Base-by-base conservation (phyloP, 1,140 invertebrate genomes). In the Drosophila nikananu region DNA sequence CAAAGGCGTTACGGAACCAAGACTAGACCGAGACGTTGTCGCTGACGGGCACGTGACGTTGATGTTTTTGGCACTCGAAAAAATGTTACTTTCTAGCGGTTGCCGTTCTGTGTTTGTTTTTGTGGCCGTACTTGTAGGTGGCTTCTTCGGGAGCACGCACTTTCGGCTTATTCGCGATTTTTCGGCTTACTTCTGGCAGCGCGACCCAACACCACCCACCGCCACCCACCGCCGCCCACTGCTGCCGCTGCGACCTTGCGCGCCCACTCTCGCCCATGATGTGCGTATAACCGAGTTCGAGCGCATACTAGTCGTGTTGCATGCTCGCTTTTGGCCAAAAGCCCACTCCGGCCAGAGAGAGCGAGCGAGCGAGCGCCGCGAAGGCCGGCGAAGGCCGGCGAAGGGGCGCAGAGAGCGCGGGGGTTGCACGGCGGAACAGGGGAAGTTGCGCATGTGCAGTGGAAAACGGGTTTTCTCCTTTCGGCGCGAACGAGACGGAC, bases 261-360 rank as follows among this genome's bases (percentile, higher is more conserved):
- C 81, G 91, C 83, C 86, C 83, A 91, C 91, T 86, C 90, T 92
- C 79, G 86, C 83, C 73, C 80, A 76, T 82, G 91, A 92, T 92
- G 91, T 80, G 81, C 79, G 83, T 86, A 81, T 87, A 84, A 77
- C 86, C 81, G 81, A 79, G 91, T 89, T 92, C 81, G 83, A 92
- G 83, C 86, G 91, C 86, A 92, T 87, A 92, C 91, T 92, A 92
- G 91, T 92, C 90, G 81, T 75, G 76, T 83, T 91, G 83, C 83
- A 84, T 78, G 79, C 77, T 86, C 55, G 74, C 75, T 44, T 68
- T 77, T 62, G 70, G 74, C 64, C 58, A 71, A 71, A 68, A 71
- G 77, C 80, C 54, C 35, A 63, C 48, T 68, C 44, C 39, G 68
- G 67, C 67, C 52, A 48, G 27, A 54, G 61, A 70, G 61, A 67